Conservation (phyloP, 2,113 vertebrate genomes). For the Gallinago jamesoni region DNA sequence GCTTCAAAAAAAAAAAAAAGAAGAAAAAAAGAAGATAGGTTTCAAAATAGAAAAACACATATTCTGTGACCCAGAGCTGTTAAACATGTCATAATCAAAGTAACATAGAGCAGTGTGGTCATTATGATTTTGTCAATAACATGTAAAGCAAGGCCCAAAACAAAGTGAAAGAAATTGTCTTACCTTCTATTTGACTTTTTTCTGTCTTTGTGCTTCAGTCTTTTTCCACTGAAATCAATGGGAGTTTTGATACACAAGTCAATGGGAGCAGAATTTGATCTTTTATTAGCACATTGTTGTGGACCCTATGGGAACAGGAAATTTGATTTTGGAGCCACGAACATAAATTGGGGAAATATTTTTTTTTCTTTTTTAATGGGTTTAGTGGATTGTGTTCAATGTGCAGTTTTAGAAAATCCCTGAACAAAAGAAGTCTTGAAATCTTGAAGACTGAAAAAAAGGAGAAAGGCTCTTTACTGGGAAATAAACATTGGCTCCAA, state of each 20-base stretch:
- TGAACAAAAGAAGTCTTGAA: neutral
- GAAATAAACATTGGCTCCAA: neutral
- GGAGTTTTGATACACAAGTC: neutral
- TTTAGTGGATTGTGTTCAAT: neutral
- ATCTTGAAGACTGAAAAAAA: neutral
- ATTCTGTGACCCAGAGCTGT: neutral
- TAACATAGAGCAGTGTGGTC: neutral
- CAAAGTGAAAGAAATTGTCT: neutral
- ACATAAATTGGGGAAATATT: neutral
- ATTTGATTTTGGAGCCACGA: neutral
- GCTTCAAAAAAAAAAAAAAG: neutral
- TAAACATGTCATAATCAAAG: neutral
- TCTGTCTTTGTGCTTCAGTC: neutral
- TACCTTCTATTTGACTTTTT: neutral
- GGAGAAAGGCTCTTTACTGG: neutral
- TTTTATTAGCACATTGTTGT: neutral
- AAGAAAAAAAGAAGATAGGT: neutral
- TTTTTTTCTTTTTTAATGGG: neutral
- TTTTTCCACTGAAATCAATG: neutral
- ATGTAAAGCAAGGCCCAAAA: neutral
- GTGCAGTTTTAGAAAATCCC: neutral
- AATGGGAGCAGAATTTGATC: neutral
- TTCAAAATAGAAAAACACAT: constrained; percentile 11
- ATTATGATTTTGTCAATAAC: neutral
- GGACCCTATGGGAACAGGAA: neutral